Evolutionary conservation across 2,113 vertebrate species (phyloP).

Genomic region (Penelope pileata): DNA sequence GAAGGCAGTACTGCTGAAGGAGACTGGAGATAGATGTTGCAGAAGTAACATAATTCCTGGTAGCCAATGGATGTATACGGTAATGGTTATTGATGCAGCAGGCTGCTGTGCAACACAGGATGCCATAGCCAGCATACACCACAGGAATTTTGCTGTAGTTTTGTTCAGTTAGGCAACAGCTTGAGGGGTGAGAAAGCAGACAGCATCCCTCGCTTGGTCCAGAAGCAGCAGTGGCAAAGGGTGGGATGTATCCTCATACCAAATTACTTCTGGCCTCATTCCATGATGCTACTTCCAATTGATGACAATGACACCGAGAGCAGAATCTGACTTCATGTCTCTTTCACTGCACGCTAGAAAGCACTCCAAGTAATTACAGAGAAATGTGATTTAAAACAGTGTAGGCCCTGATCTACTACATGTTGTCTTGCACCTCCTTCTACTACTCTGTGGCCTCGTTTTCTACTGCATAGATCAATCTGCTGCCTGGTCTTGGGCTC

Average conservation of each 20-base stretch:
- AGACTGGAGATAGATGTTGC: not conserved
- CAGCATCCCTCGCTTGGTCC: not conserved
- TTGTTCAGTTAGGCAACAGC: not conserved
- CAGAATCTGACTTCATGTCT: not conserved
- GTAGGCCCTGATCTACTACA: not conserved
- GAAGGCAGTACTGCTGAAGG: not conserved
- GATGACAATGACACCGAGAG: not conserved
- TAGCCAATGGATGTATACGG: not conserved
- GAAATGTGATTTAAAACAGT: not conserved
- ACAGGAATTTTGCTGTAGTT: not conserved
- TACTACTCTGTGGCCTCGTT: not conserved
- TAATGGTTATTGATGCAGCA: not conserved
- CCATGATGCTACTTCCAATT: fast-evolving
- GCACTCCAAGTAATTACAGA: not conserved
- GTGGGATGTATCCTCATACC: not conserved
- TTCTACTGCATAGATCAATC: not conserved
- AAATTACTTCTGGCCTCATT: not conserved
- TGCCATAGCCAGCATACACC: not conserved
- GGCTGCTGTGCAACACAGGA: not conserved
- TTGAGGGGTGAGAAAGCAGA: not conserved
- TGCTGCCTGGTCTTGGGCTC: not conserved
- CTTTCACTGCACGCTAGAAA: not conserved
- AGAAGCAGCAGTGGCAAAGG: not conserved
- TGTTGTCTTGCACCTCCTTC: not conserved
- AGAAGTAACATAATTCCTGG: not conserved